phyloP scores from a whole-genome alignment of 2,113 vertebrate species.

The Plecotus auritus region DNA sequence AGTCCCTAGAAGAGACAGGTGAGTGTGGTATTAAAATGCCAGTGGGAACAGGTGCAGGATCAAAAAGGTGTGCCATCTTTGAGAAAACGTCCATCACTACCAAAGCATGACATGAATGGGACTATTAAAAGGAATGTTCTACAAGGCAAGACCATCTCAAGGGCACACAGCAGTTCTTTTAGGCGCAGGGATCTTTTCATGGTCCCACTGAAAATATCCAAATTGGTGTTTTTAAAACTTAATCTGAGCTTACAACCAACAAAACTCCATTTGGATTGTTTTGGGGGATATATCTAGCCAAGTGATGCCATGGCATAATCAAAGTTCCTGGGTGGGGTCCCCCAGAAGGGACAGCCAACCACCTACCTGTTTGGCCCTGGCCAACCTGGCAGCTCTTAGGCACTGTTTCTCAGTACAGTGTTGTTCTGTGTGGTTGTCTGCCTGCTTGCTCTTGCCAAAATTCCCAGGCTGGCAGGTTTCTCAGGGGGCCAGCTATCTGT shows the following conservation, averaged over 20 bases:
- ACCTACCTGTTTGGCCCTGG: background rate
- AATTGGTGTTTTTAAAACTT: background rate
- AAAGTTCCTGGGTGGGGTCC: background rate
- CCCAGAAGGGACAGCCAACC: background rate
- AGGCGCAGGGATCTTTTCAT: background rate
- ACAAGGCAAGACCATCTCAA: background rate
- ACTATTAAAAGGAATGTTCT: background rate
- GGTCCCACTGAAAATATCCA: background rate
- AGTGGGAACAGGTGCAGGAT: background rate
- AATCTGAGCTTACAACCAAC: background rate
- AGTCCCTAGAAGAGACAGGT: background rate
- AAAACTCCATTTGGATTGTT: background rate
- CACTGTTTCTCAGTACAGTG: background rate
- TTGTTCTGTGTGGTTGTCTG: background rate
- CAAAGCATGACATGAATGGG: background rate
- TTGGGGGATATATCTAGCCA: background rate
- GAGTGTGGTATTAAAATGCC: background rate
- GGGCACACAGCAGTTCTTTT: background rate
- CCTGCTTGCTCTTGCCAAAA: background rate
- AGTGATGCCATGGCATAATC: background rate
- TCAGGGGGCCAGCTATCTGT: background rate
- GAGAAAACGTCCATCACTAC: background rate
- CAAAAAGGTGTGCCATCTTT: background rate
- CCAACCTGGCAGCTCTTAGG: background rate
- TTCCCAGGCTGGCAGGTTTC: background rate